Evolutionary conservation across 2,113 vertebrate genomes (phyloP), one percentile per base, ranked within the genome.

Genomic region (Myxocyprinus asiaticus): DNA sequence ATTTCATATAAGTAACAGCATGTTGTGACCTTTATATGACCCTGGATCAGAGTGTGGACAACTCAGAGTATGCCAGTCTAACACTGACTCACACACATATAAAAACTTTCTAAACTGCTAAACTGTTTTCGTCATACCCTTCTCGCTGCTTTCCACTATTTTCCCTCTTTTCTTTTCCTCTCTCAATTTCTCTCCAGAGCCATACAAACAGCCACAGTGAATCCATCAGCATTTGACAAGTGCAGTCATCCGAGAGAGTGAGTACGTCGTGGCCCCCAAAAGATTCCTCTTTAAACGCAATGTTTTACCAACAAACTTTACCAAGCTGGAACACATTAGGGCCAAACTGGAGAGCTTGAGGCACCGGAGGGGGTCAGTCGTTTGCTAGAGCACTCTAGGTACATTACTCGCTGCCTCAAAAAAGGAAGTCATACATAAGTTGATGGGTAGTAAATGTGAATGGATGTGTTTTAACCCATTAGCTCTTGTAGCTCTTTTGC

Each of bases 151-250:
- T 71, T 33, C 50, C 42, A 42, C 14, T 45, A 22, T 55, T 51
- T 55, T 47, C 9, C 61, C 43, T 43, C 48, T 62, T 44, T 48
- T 14, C 17, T 45, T 75, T 45, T 55, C 14, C 65, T 58, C 15
- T 33, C 44, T 17, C 12, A 3, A 65, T 44, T 66, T 33, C 43
- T 14, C 71, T 55, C 48, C 15, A 12, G 50, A 65, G 65, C 53
- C 72, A 67, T 51, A 55, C 82, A 61, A 67, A 59, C 78, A 78
- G 68, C 63, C 80, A 83, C 78, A 71, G 81, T 78, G 64, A 83
- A 87, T 88, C 81, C 81, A 84, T 86, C 80, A 86, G 67, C 61
- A 22, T 70, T 55, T 85, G 84, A 85, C 83, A 85, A 69, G 51
- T 17, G 43, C 81, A 86, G 77, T 82, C 81, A 85, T 86, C 79